phyloP scores from a whole-genome alignment of 2,888 invertebrate genomes.

The Himalopsyche tibetana region DNA sequence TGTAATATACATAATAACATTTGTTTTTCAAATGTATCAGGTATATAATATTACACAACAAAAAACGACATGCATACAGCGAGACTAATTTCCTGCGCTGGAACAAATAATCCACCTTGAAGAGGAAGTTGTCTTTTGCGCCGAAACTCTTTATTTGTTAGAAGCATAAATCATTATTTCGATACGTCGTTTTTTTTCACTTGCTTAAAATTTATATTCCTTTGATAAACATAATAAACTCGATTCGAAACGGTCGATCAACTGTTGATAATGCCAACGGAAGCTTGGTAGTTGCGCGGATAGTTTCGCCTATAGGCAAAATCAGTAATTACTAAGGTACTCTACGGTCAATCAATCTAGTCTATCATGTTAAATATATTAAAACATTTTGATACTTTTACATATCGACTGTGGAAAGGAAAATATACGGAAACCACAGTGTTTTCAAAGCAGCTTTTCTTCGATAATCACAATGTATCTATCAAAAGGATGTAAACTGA shows the following conservation, averaged over 20 bases:
- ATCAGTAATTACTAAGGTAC: too few relatives aligned
- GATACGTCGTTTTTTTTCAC: not conserved
- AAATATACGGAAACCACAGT: too few relatives aligned
- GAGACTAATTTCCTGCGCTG: not conserved
- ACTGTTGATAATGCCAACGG: slow-evolving; percentile 1
- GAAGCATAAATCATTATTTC: slow-evolving; percentile 29
- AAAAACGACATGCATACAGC: not conserved
- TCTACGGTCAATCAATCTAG: too few relatives aligned
- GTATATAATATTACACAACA: not conserved
- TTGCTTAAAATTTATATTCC: not conserved
- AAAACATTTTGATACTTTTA: too few relatives aligned
- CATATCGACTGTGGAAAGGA: too few relatives aligned
- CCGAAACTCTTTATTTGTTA: not conserved
- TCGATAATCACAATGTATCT: too few relatives aligned
- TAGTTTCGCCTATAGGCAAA: slow-evolving; percentile 4
- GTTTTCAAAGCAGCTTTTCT: too few relatives aligned
- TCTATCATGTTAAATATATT: too few relatives aligned
- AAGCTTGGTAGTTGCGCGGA: not conserved
- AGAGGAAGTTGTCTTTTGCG: slow-evolving; percentile 32
- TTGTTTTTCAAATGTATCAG: too few relatives aligned
- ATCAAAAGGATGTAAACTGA: too few relatives aligned
- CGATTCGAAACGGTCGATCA: slow-evolving; percentile 17
- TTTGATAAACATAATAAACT: slow-evolving; percentile 33
- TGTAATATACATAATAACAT: too few relatives aligned
- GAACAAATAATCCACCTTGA: slow-evolving; percentile 4